Conservation (phyloP, 1,140 invertebrate genomes). For the Magallana ariakensis region DNA sequence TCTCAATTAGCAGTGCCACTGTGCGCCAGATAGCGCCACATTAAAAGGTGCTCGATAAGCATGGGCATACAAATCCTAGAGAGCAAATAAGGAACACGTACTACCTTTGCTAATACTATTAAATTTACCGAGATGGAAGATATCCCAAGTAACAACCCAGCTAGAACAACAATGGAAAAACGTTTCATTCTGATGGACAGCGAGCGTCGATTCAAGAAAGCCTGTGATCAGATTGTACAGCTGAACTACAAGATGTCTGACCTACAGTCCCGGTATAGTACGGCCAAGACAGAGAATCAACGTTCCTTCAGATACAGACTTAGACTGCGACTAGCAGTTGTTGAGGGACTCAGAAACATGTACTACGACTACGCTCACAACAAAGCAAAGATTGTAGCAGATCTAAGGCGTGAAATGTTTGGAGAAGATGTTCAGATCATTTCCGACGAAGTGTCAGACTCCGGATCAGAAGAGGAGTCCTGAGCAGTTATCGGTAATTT, state of each 20-base stretch:
- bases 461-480: not conserved
- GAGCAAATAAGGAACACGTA: not conserved
- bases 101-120: not conserved
- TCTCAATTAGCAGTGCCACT: not conserved
- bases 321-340: conserved; percentile 53
- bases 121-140: not conserved
- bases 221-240: not conserved
- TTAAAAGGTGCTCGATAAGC: too few relatives aligned
- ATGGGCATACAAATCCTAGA: too few relatives aligned
- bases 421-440: conserved; percentile 48
- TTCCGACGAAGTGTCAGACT: not conserved
- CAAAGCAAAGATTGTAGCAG: conserved; percentile 52
- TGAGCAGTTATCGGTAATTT: not conserved
- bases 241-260: not conserved
- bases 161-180: not conserved
- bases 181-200: not conserved
- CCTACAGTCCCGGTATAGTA: conserved; percentile 17
- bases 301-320: conserved; percentile 57
- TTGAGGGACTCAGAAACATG: conserved; percentile 56
- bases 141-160: not conserved
- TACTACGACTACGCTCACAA: conserved; percentile 58
- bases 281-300: conserved; percentile 41
- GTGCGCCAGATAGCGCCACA: not conserved
- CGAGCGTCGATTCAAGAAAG: conserved; percentile 6
- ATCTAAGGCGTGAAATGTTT: conserved; percentile 53